Base-by-base conservation (phyloP, 2,888 invertebrate species). In the Erebia ligea region DNA sequence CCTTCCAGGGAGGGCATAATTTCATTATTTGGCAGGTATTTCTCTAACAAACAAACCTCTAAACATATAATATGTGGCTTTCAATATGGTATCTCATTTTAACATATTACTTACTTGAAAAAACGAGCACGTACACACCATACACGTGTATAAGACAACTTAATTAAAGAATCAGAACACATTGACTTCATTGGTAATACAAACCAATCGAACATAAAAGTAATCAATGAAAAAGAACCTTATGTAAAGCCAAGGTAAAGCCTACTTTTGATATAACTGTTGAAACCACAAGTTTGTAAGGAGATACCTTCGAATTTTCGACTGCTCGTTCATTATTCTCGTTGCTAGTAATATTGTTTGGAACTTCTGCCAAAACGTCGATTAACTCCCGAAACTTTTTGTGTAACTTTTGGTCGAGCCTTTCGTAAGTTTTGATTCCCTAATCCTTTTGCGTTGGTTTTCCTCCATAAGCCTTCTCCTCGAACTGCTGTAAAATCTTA, bases 91-190 rank as follows among this genome's bases (percentile, higher is more conserved):
- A 40, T 17, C 9, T 40, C 21, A 15, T 8, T n/a, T 11, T 9
- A 45, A 17, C 17, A 45, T 17, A 8, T 17, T 2, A 34, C 10
- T n/a, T n/a, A 59, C 58, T 42, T 17, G 6, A 59, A 13, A 42
- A 45, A 45, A 11, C 19, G 5, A 42, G 3, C 61, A 45, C 42
- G 61, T 52, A 17, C 54, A 6, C 21, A 15, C 6, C 48, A 19
- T 21, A 61, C 61, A 62, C 45, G 62, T 62, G 62, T 48, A 59
- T 11, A 54, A 57, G 21, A 13, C 11, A 61, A 61, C 61, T 59
- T 59, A 61, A 61, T 42, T 45, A 1, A 62, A 62, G 62, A 21
- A 48, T 62, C 62, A 48, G 21, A 62, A 48, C 40, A 4, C 59
- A 40, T 59, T 17, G 40, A 17, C 42, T 42, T 61, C 19, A 61